Evolutionary conservation across 2,797 vertebrate genomes (phyloP).

Genomic region (Phrynocephalus guinanensis): DNA sequence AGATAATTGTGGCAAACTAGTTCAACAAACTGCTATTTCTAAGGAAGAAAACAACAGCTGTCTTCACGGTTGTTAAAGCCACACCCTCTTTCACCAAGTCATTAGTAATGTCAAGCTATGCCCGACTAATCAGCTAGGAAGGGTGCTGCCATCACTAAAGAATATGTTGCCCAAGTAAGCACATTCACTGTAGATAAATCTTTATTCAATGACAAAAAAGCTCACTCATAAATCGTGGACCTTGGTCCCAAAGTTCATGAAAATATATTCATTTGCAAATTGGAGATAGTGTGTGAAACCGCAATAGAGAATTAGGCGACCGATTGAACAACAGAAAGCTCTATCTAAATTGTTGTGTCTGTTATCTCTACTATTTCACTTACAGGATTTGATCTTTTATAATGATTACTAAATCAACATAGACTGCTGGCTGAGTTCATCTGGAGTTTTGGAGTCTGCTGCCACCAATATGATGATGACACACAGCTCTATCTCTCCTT

Average conservation of each 20-base stretch:
- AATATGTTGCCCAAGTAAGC: background rate
- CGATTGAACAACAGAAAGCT: background rate
- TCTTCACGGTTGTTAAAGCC: background rate
- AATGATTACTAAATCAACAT: slow-evolving; percentile 53
- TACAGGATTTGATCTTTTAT: slow-evolving; percentile 51
- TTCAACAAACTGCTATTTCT: background rate
- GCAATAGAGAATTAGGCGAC: background rate
- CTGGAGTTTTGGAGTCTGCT: too few relatives aligned
- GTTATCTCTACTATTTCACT: slow-evolving; percentile 27
- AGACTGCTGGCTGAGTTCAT: background rate
- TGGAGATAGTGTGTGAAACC: background rate
- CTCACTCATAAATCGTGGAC: background rate
- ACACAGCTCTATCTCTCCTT: too few relatives aligned
- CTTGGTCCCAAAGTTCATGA: background rate
- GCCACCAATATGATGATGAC: too few relatives aligned
- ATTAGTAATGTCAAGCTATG: background rate
- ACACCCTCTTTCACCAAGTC: background rate
- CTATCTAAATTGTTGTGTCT: slow-evolving; percentile 21
- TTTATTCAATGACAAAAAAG: background rate
- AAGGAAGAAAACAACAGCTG: background rate
- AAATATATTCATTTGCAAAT: background rate
- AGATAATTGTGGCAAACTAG: background rate
- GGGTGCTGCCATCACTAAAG: background rate
- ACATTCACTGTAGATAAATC: background rate
- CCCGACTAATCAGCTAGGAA: background rate